phyloP scores from a whole-genome alignment of 2,113 vertebrate species.

The Alaudala cheleensis region DNA sequence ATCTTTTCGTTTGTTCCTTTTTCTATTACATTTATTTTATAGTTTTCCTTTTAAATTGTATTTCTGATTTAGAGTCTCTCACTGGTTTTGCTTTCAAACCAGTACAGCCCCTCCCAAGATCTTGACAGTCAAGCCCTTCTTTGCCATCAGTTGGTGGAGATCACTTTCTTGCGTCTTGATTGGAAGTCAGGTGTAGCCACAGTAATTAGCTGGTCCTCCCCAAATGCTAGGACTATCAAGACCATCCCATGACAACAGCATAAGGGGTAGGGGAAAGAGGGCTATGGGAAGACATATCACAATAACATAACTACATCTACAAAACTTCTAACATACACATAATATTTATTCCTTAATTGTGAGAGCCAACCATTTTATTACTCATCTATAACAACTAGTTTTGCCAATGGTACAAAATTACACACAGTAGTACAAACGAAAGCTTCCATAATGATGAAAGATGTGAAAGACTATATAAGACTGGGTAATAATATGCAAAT shows the following conservation, averaged over 20 bases:
- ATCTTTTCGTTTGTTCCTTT: too few species aligned
- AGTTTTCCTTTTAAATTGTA: too few species aligned
- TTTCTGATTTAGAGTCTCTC: too few species aligned
- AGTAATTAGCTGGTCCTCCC: neutral
- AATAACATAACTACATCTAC: neutral
- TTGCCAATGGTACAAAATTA: constrained; percentile 3
- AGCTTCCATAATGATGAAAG: constrained; percentile 2
- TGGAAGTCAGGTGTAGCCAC: neutral
- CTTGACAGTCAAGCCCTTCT: neutral
- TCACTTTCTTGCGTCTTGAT: neutral
- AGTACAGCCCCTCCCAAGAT: neutral
- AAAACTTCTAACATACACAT: neutral
- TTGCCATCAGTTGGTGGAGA: neutral
- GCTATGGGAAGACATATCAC: neutral
- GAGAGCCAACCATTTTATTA: neutral
- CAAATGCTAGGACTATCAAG: neutral
- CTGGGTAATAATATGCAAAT: constrained; percentile 10
- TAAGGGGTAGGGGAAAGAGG: neutral
- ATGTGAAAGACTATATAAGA: neutral
- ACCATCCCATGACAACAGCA: neutral
- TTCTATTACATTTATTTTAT: too few species aligned
- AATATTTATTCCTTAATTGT: neutral
- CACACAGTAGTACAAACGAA: neutral
- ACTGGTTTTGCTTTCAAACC: too few species aligned
- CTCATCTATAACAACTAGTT: neutral